Conservation (phyloP, 2,113 vertebrate species). For the Bufo bufo region DNA sequence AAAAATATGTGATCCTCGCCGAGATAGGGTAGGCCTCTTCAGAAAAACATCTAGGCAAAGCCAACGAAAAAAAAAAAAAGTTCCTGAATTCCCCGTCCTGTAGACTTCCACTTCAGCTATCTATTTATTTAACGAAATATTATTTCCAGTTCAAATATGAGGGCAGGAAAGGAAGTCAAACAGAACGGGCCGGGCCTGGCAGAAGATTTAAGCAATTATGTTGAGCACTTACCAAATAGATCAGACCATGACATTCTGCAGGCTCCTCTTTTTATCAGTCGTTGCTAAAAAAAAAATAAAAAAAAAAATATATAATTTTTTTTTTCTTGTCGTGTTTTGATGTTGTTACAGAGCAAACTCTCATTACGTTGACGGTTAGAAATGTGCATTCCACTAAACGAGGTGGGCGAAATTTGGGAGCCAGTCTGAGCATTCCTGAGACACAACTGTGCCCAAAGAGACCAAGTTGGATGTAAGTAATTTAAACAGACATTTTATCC, state of each 20-base stretch:
- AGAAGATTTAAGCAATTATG: conserved; percentile 67
- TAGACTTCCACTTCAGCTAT: conserved; percentile 5
- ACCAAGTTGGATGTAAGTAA: conserved; percentile 16
- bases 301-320: conserved; percentile 41
- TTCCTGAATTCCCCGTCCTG: conserved; percentile 26
- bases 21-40: background rate
- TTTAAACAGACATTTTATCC: conserved; percentile 11
- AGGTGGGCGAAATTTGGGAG: conserved; percentile 50
- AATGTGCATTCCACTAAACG: conserved; percentile 37
- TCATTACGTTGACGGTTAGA: conserved; percentile 36
- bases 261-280: conserved; percentile 67
- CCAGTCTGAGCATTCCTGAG: conserved; percentile 20
- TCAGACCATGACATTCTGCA: conserved; percentile 67
- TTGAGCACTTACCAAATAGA: conserved; percentile 69
- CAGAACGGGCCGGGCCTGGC: conserved; percentile 65
- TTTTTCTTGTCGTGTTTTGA: conserved; percentile 51
- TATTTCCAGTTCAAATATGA: conserved; percentile 63
- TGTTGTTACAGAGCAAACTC: conserved; percentile 46
- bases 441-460: conserved; percentile 10
- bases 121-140: conserved; percentile 59
- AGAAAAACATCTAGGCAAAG: conserved; percentile 16
- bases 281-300: conserved; percentile 56
- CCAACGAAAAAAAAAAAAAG: conserved; percentile 18
- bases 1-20: background rate
- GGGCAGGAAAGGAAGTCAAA: conserved; percentile 68